A percentile compares a stretch with the other conserved stretches of the same genome.
Evolutionary conservation across 2,888 invertebrate species (phyloP).

Genomic region (Drosophila lutescens): DNA sequence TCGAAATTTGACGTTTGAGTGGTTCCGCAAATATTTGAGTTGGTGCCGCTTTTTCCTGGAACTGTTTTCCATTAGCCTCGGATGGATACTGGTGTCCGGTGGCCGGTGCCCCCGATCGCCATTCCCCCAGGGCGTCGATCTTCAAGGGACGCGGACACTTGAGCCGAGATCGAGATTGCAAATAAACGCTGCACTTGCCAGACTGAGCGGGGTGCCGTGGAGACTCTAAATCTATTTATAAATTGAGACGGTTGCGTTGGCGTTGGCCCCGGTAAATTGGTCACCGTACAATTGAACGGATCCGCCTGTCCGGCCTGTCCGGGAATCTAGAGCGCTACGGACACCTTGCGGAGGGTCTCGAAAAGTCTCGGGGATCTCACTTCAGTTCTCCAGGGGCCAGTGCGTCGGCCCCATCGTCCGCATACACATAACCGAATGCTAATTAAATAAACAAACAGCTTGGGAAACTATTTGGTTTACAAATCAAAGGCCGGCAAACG

Average conservation of each 20-base stretch:
- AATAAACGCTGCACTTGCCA: conserved; percentile 34
- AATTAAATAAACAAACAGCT: conserved; percentile 77
- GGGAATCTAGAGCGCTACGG: conserved; percentile 7
- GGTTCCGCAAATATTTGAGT: conserved; percentile 28
- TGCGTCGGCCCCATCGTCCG: neutral
- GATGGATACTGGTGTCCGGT: conserved; percentile 21
- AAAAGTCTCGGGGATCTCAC: neutral
- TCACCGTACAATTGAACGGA: conserved; percentile 5
- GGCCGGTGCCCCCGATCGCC: neutral
- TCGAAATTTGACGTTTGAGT: conserved; percentile 8
- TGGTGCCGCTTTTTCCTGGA: conserved; percentile 17
- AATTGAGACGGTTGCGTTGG: conserved; percentile 17
- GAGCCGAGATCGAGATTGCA: conserved; percentile 65
- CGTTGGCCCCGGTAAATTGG: conserved; percentile 26
- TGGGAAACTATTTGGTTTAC: conserved; percentile 70
- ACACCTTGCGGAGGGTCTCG: conserved; percentile 21
- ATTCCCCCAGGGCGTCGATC: neutral
- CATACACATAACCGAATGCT: conserved; percentile 47
- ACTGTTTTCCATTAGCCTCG: conserved; percentile 36
- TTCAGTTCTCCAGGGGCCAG: neutral
- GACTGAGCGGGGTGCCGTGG: conserved; percentile 4
- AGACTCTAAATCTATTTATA: conserved; percentile 22
- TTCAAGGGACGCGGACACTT: conserved; percentile 23
- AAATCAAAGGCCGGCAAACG: conserved; percentile 45
- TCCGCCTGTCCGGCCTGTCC: neutral